Percentiles rank a stretch among this genome's conserved stretches.
Conservation (phyloP, 2,797 vertebrate species). For the Clarias fuscus region DNA sequence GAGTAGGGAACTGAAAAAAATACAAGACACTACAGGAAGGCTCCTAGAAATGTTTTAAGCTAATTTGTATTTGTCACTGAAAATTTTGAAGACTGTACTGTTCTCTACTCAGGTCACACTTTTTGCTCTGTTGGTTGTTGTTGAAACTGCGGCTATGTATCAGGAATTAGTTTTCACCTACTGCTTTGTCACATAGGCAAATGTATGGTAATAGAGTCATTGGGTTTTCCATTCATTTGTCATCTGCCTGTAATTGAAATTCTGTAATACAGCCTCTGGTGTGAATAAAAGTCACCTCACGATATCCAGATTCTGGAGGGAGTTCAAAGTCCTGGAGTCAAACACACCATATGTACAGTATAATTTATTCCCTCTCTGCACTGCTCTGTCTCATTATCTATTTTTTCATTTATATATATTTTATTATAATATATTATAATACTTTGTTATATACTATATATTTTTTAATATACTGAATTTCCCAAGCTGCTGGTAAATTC, state of each 20-base stretch:
- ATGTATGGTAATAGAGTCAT: background rate
- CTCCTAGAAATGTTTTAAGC: background rate
- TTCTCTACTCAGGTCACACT: too few relatives aligned
- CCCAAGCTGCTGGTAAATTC: background rate
- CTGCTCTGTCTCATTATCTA: background rate
- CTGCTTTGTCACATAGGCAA: background rate
- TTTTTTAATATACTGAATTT: background rate
- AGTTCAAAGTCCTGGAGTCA: slow-evolving; percentile 7
- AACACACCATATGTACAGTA: background rate
- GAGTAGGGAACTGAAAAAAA: background rate
- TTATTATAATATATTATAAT: background rate
- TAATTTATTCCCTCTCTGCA: background rate
- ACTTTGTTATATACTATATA: background rate
- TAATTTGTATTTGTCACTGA: background rate
- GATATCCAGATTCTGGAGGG: slow-evolving; percentile 15
- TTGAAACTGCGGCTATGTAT: background rate
- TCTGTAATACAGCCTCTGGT: background rate
- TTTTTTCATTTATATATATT: background rate
- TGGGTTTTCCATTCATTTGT: background rate
- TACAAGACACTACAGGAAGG: background rate
- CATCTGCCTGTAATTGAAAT: background rate
- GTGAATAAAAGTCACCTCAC: background rate
- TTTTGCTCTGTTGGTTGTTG: background rate
- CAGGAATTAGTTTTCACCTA: background rate
- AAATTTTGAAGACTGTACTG: background rate